Base-by-base conservation (phyloP, 2,113 vertebrate genomes). In the Gnathonemus echidnorhynchus region DNA sequence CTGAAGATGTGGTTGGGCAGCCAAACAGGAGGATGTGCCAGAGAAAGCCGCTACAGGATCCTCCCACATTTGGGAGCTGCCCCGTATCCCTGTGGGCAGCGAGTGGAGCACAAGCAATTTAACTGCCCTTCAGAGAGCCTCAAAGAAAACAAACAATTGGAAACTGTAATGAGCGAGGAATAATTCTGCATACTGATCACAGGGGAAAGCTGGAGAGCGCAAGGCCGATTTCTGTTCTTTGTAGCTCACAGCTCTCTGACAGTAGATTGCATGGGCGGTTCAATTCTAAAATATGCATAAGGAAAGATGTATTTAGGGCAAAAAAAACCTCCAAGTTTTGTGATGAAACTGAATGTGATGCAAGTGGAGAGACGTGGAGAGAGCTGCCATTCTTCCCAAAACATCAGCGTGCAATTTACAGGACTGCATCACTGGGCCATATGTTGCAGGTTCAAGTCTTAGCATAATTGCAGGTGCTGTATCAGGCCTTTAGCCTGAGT, bases 261-360 rank as follows among this genome's bases (percentile, higher is more conserved):
- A 66, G 56, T 88, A 56, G 87, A 88, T n/a, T n/a, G 24, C 24
- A 27, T n/a, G 56, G 87, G 87, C 42, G 21, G 42, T 70, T 45
- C 87, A 5, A n/a, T 66, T 70, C 70, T 88, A 88, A 88, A 62
- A 46, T 88, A 88, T 88, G 58, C 56, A 88, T 62, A 62, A 88
- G 87, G 35, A 88, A 58, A 66, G 87, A 45, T 45, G 35, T 56
- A 52, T 88, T 88, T 88, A 56, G 87, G 31, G 48, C 50, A 87
- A 85, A 85, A 66, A 39, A 39, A 39, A 19, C 17, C 35, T 39
- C 35, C 52, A 88, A 88, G 52, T 42, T 52, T 42, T 52, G 39
- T 3, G 87, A 31, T 39, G 35, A 88, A 88, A 88, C 19, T 53
- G 10, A 42, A 88, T 13, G n/a, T n/a, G 27, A 39, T 53, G 50